A percentile compares a stretch with the other conserved stretches of the same genome.
Conservation (phyloP, 2,797 vertebrate genomes). For the Pseudochaenichthys georgianus region DNA sequence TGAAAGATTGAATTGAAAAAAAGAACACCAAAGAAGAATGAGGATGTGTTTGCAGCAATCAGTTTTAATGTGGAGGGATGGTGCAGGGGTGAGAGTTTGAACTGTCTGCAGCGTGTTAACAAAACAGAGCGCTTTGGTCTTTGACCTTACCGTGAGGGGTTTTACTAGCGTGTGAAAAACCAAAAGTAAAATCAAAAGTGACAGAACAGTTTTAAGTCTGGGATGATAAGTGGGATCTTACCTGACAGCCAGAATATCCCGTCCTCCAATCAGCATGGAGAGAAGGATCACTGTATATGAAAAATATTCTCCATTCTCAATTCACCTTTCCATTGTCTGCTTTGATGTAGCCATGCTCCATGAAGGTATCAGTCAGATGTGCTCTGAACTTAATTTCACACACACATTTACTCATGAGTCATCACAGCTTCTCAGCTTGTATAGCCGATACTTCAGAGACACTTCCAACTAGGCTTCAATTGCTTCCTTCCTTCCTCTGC, state of each 20-base stretch:
- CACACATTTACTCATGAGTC: neutral
- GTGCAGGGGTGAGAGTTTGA: conserved; percentile 28
- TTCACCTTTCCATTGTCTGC: too few relatives aligned
- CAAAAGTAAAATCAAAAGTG: conserved; percentile 38
- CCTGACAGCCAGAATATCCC: conserved; percentile 26
- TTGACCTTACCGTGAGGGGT: neutral
- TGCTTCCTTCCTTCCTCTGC: conserved; percentile 78
- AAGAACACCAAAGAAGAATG: conserved; percentile 13
- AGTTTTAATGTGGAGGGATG: conserved; percentile 22
- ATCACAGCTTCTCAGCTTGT: conserved; percentile 38
- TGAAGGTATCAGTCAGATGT: too few relatives aligned
- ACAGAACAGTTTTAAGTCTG: conserved; percentile 34
- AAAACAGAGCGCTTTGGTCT: conserved; percentile 32
- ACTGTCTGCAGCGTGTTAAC: conserved; percentile 25
- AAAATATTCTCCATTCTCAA: neutral
- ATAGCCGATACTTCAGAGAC: conserved; percentile 39
- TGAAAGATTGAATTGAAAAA: conserved; percentile 44
- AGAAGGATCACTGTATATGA: conserved; percentile 42
- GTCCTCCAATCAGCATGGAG: conserved; percentile 34
- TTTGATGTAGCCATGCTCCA: too few relatives aligned
- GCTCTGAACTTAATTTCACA: too few relatives aligned
- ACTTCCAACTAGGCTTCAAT: conserved; percentile 53
- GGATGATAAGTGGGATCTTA: conserved; percentile 39
- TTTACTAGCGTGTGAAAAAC: conserved; percentile 3
- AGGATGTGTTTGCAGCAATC: conserved; percentile 12